Evolutionary conservation across 1,140 invertebrate species (phyloP), one percentile per base, ranked within the genome.

Genomic region (Andrena cerasifolii): DNA sequence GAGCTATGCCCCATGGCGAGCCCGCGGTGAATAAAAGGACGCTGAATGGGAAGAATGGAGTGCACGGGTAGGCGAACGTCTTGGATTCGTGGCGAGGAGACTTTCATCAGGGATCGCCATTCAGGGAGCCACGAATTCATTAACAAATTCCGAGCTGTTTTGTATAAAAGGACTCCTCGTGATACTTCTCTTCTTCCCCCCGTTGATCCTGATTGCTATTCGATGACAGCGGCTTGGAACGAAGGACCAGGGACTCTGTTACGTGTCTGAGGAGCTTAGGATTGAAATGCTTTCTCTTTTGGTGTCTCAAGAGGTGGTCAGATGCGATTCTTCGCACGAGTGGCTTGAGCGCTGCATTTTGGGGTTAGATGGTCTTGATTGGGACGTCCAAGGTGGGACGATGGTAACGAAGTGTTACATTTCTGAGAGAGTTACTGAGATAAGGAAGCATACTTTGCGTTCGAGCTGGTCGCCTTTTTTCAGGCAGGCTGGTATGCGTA

Each of bases 1-100:
- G 45, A 21, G 10, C n/a, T 21, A 16, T 43, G 45, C 45, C 28
- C 33, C 21, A 31, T 63, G 68, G 54, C 26, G 36, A 26, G 59
- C 16, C 36, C 36, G 36, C 61, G 61, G 14, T 6, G 59, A 47
- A 47, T 26, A 59, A 59, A 7, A 10, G 36, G 36, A 47, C 61
- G 61, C 12, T 63, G 40, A 47, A 63, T 63, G 21, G 61, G 21
- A 63, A 63, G 61, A 47, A 63, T 63, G 36, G 40, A 63, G n/a
- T n/a, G 61, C 24, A n/a, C 16, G 12, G 24, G n/a, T n/a, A n/a
- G 16, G 28, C 18, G 31, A 49, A 21, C 56, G 31, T 36, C 56
- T 36, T 59, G 16, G 33, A n/a, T 18, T 21, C 16, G n/a, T n/a
- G n/a, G n/a, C n/a, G n/a, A n/a, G 61, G 5, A 24, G 43, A 47